Evolutionary conservation across 2,888 invertebrate species (phyloP).

Genomic region (Brachynemurus nebulosus): DNA sequence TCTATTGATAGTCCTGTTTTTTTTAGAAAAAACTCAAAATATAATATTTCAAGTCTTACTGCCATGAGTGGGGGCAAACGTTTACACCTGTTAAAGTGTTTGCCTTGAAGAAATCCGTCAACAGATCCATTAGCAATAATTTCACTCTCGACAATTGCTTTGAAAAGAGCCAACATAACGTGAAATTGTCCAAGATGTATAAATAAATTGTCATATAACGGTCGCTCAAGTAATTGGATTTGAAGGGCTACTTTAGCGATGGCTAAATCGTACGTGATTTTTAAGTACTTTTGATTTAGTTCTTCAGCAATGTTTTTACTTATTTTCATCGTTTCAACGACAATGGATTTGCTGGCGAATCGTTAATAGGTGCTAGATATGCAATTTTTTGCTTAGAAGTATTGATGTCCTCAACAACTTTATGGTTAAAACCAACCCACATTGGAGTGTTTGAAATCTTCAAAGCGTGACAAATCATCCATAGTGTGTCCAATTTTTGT

Average conservation of each 20-base stretch:
- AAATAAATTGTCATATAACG: constrained; percentile 3
- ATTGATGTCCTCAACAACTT: constrained; percentile 14
- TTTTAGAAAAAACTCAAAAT: background rate
- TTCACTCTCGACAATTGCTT: constrained; percentile 6
- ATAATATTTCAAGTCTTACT: background rate
- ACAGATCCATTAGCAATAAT: background rate
- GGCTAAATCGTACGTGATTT: constrained; percentile 20
- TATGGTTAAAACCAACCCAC: constrained; percentile 22
- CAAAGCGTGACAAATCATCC: constrained; percentile 17
- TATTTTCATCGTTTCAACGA: constrained; percentile 21
- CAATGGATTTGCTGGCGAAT: constrained; percentile 20
- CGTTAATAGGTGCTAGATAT: constrained; percentile 21
- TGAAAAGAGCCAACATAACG: constrained; percentile 10
- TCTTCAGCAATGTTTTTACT: background rate
- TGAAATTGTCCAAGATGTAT: constrained; percentile 6
- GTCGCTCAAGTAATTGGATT: background rate
- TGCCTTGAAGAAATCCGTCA: background rate
- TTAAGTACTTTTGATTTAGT: constrained; percentile 12
- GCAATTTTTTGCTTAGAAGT: constrained; percentile 17
- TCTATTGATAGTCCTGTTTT: constrained; percentile 1
- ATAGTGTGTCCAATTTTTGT: constrained; percentile 13
- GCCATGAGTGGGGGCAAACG: background rate
- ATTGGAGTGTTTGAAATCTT: constrained; percentile 17
- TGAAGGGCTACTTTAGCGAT: constrained; percentile 11
- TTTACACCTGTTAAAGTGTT: constrained; percentile 2